Base-by-base conservation (phyloP, 1,140 invertebrate species). In the Phocides pigmalion region DNA sequence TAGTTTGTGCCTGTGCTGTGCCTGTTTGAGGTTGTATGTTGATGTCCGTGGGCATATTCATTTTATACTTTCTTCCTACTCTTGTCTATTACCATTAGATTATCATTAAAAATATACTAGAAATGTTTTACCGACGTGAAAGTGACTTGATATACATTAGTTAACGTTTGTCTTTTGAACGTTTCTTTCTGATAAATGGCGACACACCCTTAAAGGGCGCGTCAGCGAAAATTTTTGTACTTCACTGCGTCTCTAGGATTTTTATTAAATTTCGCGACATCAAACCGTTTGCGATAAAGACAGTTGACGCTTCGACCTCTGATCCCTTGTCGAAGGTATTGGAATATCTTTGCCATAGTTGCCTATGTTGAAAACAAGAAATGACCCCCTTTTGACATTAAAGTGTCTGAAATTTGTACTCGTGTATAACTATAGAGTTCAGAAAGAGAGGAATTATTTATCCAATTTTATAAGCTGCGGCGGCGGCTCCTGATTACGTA, bases 141-240 rank as follows among this genome's bases (percentile, higher is more conserved):
- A n/a, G n/a, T n/a, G n/a, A n/a, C n/a, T n/a, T n/a, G n/a, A n/a
- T n/a, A n/a, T n/a, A n/a, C n/a, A n/a, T n/a, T n/a, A n/a, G n/a
- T n/a, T n/a, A n/a, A n/a, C n/a, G n/a, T n/a, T n/a, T n/a, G n/a
- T 32, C 9, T 11, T 14, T 4, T 3, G 2, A 17, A 14, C 47
- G 47, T 14, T 17, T 50, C 14, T 32, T 16, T 12, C 2, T 44
- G 20, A 56, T 44, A 56, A 28, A 4, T 42, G 11, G 44, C 50
- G 20, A n/a, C 6, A 22, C 6, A 32, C 47, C 49, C 70, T 78
- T 66, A 80, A 74, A 84, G 74, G 81, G 79, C 76, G 67, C 79
- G 70, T 85, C 84, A 84, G 84, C 82, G 72, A 76, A 82, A 82
- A 79, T 79, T 74, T 79, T 77, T 73, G 63, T 74, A 80, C 81